phyloP scores from a whole-genome alignment of 2,888 invertebrate genomes.

The Agrochola lychnidis region DNA sequence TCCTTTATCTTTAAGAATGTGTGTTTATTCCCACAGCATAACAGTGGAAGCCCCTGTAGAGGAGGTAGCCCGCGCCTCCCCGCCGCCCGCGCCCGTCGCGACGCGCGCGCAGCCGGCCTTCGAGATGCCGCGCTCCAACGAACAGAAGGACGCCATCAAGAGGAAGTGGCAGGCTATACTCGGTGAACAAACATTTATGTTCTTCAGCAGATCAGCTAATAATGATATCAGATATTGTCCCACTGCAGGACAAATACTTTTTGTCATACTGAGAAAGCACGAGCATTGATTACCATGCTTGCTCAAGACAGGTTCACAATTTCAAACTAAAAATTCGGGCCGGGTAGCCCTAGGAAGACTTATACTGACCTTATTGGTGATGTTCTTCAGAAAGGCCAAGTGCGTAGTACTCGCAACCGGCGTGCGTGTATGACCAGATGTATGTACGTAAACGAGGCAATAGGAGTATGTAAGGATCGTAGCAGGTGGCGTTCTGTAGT shows the following conservation, averaged over 20 bases:
- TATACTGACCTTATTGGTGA: too few relatives aligned
- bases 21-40: slow-evolving; percentile 23
- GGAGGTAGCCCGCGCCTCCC: slow-evolving; percentile 65
- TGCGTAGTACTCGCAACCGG: too few relatives aligned
- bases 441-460: too few relatives aligned
- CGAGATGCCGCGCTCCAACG: slow-evolving; percentile 92
- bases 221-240: neutral
- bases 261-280: neutral
- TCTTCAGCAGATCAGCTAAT: neutral
- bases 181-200: slow-evolving; percentile 9
- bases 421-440: too few relatives aligned
- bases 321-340: too few relatives aligned
- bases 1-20: neutral
- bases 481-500: too few relatives aligned
- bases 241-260: neutral
- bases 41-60: slow-evolving; percentile 73
- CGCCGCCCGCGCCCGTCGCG: slow-evolving; percentile 72
- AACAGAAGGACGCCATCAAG: slow-evolving; percentile 94
- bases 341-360: too few relatives aligned
- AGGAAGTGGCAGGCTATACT: slow-evolving; percentile 95
- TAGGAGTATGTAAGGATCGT: too few relatives aligned
- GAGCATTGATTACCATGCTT: neutral
- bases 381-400: too few relatives aligned
- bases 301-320: too few relatives aligned
- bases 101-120: slow-evolving; percentile 80